A percentile compares a stretch with the other conserved stretches of the same genome.
Evolutionary conservation across 2,888 invertebrate species (phyloP).

Genomic region (Notocelia uddmanniana): DNA sequence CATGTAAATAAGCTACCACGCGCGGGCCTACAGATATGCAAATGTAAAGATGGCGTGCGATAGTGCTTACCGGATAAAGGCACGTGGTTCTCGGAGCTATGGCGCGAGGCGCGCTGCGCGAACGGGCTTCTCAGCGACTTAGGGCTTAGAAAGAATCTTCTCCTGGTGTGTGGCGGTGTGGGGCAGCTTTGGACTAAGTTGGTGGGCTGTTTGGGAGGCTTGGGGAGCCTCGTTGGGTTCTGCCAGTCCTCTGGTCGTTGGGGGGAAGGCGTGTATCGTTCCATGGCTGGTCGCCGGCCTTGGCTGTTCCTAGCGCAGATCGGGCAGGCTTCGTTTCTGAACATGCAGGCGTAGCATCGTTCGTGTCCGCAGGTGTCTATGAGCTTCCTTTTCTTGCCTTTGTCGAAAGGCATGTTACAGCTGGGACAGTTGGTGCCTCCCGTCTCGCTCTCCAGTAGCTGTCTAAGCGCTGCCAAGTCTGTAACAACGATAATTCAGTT

Average conservation of each 20-base stretch:
- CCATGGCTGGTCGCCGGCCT: conserved; percentile 74
- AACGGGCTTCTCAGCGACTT: conserved; percentile 93
- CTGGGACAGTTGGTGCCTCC: conserved; percentile 91
- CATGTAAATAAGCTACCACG: conserved; percentile 67
- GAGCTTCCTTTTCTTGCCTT: conserved; percentile 97
- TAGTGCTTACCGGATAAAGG: conserved; percentile 89
- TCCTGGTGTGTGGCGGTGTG: conserved; percentile 91
- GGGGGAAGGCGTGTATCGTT: conserved; percentile 78
- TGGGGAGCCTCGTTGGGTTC: conserved; percentile 85
- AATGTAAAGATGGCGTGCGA: conserved; percentile 53
- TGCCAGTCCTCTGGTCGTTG: conserved; percentile 79
- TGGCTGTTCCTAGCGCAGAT: conserved; percentile 88
- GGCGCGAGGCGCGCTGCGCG: conserved; percentile 80
- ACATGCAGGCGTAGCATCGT: conserved; percentile 97
- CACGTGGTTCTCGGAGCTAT: conserved; percentile 87
- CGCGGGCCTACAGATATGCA: conserved; percentile 64
- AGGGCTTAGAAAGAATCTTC: conserved; percentile 93
- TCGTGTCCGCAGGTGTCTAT: conserved; percentile 99
- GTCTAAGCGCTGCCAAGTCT: conserved; percentile 94
- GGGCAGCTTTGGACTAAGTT: conserved; percentile 90
- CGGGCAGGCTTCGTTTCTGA: conserved; percentile 96
- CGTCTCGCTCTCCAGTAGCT: conserved; percentile 91
- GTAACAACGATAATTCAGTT: conserved; percentile 70
- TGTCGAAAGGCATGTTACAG: conserved; percentile 97
- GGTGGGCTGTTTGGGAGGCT: conserved; percentile 85